These are phyloP conservation scores for Scaptomyza montana DNA, from an alignment of 1,140 invertebrate genomes.

Conservation along the genomic window DNA sequence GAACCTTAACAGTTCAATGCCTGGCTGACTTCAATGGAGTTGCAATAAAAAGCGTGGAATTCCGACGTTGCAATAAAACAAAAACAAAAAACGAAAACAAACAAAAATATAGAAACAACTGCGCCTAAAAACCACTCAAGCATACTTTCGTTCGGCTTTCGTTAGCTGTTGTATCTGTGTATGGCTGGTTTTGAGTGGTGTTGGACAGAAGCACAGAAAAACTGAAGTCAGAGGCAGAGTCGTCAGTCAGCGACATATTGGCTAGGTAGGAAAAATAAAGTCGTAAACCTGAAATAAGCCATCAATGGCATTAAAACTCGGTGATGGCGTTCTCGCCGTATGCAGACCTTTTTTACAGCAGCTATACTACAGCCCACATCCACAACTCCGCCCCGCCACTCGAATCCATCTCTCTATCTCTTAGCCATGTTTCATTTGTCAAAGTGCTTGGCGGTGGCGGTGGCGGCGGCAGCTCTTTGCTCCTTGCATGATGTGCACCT, in stretches of 20 bases:
- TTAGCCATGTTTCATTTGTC: slow-evolving; percentile 73
- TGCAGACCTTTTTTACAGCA: slow-evolving; percentile 52
- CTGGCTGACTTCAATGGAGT: slow-evolving; percentile 69
- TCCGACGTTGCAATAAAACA: slow-evolving; percentile 66
- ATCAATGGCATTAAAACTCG: slow-evolving; percentile 80
- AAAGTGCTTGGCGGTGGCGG: slow-evolving; percentile 60
- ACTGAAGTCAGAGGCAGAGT: neutral
- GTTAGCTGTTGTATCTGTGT: neutral
- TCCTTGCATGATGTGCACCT: slow-evolving; percentile 18
- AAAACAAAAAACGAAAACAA: too few relatives aligned
- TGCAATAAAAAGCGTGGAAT: slow-evolving; percentile 78
- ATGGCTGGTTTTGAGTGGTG: neutral
- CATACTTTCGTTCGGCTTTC: slow-evolving; percentile 47
- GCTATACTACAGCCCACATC: too few relatives aligned
- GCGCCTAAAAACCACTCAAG: slow-evolving; percentile 81
- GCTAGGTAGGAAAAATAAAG: slow-evolving; percentile 80
- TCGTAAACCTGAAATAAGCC: slow-evolving; percentile 82
- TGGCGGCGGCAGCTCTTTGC: too few relatives aligned
- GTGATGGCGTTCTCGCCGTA: slow-evolving; percentile 50
- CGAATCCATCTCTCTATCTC: slow-evolving; percentile 12
- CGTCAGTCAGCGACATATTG: slow-evolving; percentile 42
- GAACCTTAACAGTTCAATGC: slow-evolving; percentile 70
- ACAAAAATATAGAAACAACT: slow-evolving; percentile 68
- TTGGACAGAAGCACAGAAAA: slow-evolving; percentile 9
- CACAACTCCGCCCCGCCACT: neutral